Evolutionary conservation across 2,113 vertebrate species (phyloP).

Genomic region (Cathartes aura): DNA sequence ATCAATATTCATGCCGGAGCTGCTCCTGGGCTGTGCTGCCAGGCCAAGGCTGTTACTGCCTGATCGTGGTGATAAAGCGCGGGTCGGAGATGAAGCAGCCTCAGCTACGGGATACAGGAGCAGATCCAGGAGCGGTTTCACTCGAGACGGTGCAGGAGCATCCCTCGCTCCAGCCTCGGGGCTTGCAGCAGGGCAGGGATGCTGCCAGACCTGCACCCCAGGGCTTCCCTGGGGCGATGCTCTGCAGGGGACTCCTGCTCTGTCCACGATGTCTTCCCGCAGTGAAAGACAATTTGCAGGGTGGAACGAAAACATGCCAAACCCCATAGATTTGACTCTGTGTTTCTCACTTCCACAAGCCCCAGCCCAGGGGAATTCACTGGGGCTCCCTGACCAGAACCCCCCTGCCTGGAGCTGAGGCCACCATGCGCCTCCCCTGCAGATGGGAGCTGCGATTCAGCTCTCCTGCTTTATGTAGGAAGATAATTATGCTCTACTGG

Average conservation of each 20-base stretch:
- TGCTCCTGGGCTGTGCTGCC: not conserved
- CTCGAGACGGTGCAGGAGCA: not conserved
- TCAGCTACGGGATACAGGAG: not conserved
- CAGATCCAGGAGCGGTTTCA: rapidly evolving
- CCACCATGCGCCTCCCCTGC: rapidly evolving
- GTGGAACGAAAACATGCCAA: not conserved
- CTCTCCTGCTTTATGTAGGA: not conserved
- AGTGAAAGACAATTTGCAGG: not conserved
- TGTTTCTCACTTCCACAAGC: not conserved
- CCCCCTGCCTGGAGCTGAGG: not conserved
- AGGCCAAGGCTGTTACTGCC: not conserved
- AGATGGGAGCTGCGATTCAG: not conserved
- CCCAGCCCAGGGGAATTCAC: rapidly evolving
- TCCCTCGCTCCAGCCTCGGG: rapidly evolving
- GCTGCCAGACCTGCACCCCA: not conserved
- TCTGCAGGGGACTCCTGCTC: not conserved
- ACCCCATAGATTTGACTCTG: rapidly evolving
- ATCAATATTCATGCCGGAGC: not conserved
- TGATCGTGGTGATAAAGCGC: not conserved
- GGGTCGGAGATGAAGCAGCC: not conserved
- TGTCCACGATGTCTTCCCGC: rapidly evolving
- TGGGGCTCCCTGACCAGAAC: not conserved
- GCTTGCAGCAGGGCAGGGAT: rapidly evolving
- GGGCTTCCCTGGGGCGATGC: not conserved
- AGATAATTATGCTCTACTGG: not conserved